Conservation (phyloP, 53 echinoderm and acorn worm species). For the Stichopus horrens region DNA sequence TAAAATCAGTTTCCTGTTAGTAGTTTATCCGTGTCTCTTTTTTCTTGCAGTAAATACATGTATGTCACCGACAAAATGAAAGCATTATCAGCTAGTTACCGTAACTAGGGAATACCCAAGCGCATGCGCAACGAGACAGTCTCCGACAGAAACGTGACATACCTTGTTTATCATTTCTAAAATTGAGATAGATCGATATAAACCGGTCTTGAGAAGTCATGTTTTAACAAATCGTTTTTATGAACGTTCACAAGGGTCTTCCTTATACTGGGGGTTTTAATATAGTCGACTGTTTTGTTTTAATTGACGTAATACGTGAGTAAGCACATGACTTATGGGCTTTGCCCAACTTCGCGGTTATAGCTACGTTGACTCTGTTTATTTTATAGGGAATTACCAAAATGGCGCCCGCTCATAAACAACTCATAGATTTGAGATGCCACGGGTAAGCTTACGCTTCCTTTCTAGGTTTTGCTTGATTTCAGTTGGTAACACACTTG, state of each 20-base stretch:
- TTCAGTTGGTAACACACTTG: too few relatives aligned
- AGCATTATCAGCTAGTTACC: too few relatives aligned
- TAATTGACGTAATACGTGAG: not conserved
- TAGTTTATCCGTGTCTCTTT: too few relatives aligned
- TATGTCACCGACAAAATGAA: too few relatives aligned
- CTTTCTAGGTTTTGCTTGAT: not conserved
- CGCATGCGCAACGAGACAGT: not conserved
- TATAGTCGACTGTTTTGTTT: not conserved
- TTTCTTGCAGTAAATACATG: too few relatives aligned
- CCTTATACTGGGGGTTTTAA: not conserved
- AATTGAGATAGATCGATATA: slow-evolving; percentile 24
- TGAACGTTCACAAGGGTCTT: slow-evolving; percentile 6
- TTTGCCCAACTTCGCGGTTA: not conserved
- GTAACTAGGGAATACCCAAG: not conserved
- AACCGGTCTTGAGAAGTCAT: slow-evolving; percentile 26
- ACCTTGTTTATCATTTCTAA: slow-evolving; percentile 18
- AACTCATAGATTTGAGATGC: slow-evolving; percentile 6
- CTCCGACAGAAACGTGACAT: not conserved
- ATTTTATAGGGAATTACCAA: slow-evolving; percentile 38
- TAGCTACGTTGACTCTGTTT: slow-evolving; percentile 26
- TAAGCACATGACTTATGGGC: slow-evolving; percentile 10
- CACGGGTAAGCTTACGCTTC: not conserved
- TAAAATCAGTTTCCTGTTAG: too few relatives aligned
- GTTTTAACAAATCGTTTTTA: slow-evolving; percentile 25
- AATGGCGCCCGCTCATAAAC: slow-evolving; percentile 41